Base-by-base conservation (phyloP, 2,113 vertebrate genomes). In the Oenanthe melanoleuca region DNA sequence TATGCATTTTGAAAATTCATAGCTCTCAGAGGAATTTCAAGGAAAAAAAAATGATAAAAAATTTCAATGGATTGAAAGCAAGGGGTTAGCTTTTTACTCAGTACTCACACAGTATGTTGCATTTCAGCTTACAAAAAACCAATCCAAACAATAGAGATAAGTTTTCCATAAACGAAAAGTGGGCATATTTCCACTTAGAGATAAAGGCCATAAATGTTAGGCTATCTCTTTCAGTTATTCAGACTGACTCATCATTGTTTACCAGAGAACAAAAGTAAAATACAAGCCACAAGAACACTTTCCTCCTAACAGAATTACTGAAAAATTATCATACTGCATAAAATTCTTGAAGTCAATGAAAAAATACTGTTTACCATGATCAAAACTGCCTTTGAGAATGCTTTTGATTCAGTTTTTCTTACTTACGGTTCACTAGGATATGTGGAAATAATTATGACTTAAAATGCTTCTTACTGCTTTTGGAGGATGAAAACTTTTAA, bases 11-110 rank as follows among this genome's bases (percentile, higher is more conserved):
- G 63, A 63, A 80, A 87, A 70, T 47, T 86, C 13, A 8, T 38
- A 25, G 19, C 38, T 66, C 70, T 88, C 34, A 69, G 25, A 72
- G 14, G 20, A 53, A 90, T 83, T n/a, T 79, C 4, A 45, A 63
- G 20, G 34, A 37, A 37, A 33, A 72, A 55, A 31, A 55, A 31
- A 0, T 13, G 1, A 4, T 34, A 70, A 73, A 44, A 44, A 49
- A 77, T n/a, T 59, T 89, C 38, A 72, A 25, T 61, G 11, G 17
- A 55, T 21, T 81, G 28, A 81, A 85, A 63, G 5, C 2, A 60
- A 37, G 5, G 8, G 0, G 3, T 38, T n/a, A n/a, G n/a, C 4
- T 0, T n/a, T 49, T 70, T 50, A 24, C 34, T 4, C 14, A 12
- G 7, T 37, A 6, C 5, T 40, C 7, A 45, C 1, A 2, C 6